Evolutionary conservation across 1,140 invertebrate species (phyloP).

Genomic region (Scaptomyza hsui): DNA sequence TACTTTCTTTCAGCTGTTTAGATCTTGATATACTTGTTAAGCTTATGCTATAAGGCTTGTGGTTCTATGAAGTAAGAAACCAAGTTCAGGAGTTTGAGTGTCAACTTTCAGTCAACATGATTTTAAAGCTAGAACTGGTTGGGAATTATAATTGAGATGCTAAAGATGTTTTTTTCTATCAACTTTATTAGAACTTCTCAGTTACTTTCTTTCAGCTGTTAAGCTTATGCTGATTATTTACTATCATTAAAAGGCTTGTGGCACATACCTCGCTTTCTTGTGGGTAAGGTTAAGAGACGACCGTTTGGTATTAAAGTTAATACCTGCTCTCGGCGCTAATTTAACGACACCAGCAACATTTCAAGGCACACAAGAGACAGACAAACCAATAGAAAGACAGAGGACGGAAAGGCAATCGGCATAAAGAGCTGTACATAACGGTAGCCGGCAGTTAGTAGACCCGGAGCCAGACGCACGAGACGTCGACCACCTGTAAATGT

Average conservation of each 20-base stretch:
- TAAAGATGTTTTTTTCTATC: too few relatives aligned
- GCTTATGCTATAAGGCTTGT: too few relatives aligned
- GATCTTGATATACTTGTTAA: too few relatives aligned
- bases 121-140: too few relatives aligned
- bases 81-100: too few relatives aligned
- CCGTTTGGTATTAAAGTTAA: constrained; percentile 30
- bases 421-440: constrained; percentile 29
- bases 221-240: constrained; percentile 45
- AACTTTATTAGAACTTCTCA: too few relatives aligned
- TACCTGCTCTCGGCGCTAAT: constrained; percentile 42
- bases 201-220: neutral
- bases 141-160: too few relatives aligned
- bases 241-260: constrained; percentile 9
- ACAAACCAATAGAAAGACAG: neutral
- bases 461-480: constrained; percentile 44
- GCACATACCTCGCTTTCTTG: constrained; percentile 26
- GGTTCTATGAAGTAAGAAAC: too few relatives aligned
- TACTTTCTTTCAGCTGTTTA: too few relatives aligned
- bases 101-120: too few relatives aligned
- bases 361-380: constrained; percentile 15
- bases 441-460: constrained; percentile 45
- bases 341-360: constrained; percentile 48
- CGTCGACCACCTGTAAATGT: constrained; percentile 20
- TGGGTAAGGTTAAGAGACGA: constrained; percentile 13
- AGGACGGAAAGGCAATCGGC: neutral